These are phyloP conservation scores for Ridgeia piscesae DNA, from an alignment of 1,140 invertebrate genomes.

Conservation along the genomic window DNA sequence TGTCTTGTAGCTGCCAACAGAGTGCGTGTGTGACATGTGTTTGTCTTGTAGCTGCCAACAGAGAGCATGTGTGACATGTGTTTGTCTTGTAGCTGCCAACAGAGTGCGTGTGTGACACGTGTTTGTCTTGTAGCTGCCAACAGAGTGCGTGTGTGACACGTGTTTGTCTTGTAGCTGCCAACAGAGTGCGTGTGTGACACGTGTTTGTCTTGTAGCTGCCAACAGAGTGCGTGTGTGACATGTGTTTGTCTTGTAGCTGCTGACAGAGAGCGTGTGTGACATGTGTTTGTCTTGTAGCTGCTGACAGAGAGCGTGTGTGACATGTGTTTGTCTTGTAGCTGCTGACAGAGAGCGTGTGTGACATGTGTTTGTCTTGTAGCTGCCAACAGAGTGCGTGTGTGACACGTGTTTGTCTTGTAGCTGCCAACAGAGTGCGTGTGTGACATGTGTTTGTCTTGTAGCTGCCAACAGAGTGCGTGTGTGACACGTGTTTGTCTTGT, in stretches of 20 bases:
- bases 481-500: background rate
- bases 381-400: slow-evolving; percentile 31
- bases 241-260: background rate
- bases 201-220: slow-evolving; percentile 62
- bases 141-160: slow-evolving; percentile 42
- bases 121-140: background rate
- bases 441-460: slow-evolving; percentile 61
- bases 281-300: slow-evolving; percentile 62
- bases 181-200: slow-evolving; percentile 46
- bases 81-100: too few species aligned
- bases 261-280: slow-evolving; percentile 36
- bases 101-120: too few species aligned
- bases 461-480: slow-evolving; percentile 53
- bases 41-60: slow-evolving; percentile 62
- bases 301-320: slow-evolving; percentile 45
- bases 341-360: too few species aligned
- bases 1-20: background rate
- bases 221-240: slow-evolving; percentile 38
- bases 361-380: background rate
- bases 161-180: slow-evolving; percentile 47
- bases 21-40: slow-evolving; percentile 48
- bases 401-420: slow-evolving; percentile 53
- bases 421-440: slow-evolving; percentile 34
- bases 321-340: too few species aligned
- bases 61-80: slow-evolving; percentile 30